Base-by-base conservation (phyloP, 1,140 invertebrate genomes). In the Thaumetopoea pityocampa region DNA sequence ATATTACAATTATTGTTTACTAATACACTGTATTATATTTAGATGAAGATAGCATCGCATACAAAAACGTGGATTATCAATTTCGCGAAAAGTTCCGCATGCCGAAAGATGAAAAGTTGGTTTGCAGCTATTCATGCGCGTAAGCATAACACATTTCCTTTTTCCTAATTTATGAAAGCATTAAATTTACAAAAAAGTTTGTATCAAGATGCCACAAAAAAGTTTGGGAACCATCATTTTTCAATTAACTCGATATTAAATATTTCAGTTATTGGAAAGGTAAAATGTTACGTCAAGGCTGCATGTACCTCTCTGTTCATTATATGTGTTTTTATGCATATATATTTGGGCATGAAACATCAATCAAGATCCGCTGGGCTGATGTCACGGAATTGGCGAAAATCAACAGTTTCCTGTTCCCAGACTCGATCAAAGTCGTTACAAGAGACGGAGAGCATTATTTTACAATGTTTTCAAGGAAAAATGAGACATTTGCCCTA, bases 251-350 rank as follows among this genome's bases (percentile, higher is more conserved):
- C n/a, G n/a, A n/a, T n/a, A 32, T 32, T 32, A 9, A 10, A 19
- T 44, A 10, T 70, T 64, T 27, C 71, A 98, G 96, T 70, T 98
- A 96, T 71, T 96, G 95, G 92, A 97, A 96, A 85, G 92, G 93
- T 12, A 92, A 92, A 73, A 86, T 99, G 45, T 97, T 97, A 2
- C 86, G 93, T 22, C 97, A 98, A 88, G 98, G 98, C 20, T 97
- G 96, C 92, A 86, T 99, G 58, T 99, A 99, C 76, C 89, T 99
- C 7, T 98, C 96, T 29, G 91, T 99, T 26, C 96, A 97, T 70
- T 95, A 98, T 77, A 88, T 98, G 63, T 98, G 96, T 70, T 99
- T 99, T 84, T 95, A 99, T 82, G 95, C 96, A 3, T 97, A 96
- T 64, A 92, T 98, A 64, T 89, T 99, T 70, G 96, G 96, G 8